Evolutionary conservation across 1,140 invertebrate species (phyloP), one percentile per base, ranked within the genome.

Genomic region (Drosophila cardini): DNA sequence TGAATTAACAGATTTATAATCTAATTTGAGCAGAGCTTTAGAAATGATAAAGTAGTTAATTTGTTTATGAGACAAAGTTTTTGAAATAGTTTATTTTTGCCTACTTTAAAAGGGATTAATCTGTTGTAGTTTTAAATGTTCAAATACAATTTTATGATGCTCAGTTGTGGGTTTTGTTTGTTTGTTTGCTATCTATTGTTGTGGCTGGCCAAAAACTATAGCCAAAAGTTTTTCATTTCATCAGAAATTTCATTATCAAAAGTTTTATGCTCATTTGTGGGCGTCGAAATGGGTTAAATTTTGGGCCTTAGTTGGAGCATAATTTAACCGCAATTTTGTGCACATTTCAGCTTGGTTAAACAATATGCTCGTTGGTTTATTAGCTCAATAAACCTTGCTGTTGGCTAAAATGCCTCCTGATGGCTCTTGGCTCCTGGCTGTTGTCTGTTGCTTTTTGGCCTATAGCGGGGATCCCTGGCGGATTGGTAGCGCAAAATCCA

Each of bases 281-380:
- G 46, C 32, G 46, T 69, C 16, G 55, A 58, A 72, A 60, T 46
- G 46, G 70, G 38, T 61, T 42, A 18, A 13, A 45, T 46, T 52
- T 48, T 11, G 45, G 26, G 26, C 13, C 16, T 55, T 56, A 21
- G 61, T 42, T 72, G 69, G 57, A 67, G 43, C 50, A 73, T 64
- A 73, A 76, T 76, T 84, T 80, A 77, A 85, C 46, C 77, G 65
- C 40, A 71, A 75, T 82, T 83, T 61, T 45, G 45, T 72, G 67
- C 72, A 79, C 68, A 87, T 82, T 87, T 76, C 64, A 67, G 84
- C 80, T 76, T 83, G 84, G 86, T 77, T 87, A 83, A 89, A 77
- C 83, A 87, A 71, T 79, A 78, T 56, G 72, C 52, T 72, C 57
- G 61, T 64, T 76, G 53, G 70, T 76, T 82, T 79, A 83, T 86